Base-by-base conservation (phyloP, 35 echinoderm and acorn worm species). In the Apostichopus parvimensis region DNA sequence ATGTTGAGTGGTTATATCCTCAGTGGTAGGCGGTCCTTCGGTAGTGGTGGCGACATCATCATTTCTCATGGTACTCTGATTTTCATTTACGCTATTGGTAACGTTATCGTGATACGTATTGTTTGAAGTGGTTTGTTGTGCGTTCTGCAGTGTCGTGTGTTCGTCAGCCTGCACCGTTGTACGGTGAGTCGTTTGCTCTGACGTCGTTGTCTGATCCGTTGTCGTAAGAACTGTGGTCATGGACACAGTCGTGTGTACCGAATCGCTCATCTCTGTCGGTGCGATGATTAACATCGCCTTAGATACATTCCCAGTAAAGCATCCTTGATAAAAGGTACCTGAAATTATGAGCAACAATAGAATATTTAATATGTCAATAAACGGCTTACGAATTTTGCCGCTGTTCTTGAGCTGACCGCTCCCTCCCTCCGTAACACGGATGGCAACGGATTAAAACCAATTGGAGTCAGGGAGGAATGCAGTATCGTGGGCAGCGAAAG, bases 321-420 rank as follows among this genome's bases (percentile, higher is more conserved):
- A 84, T 70, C 64, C 92, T 84, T 71, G 45, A 55, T 77, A 79
- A 57, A 84, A 87, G n/a, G 12, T 60, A 57, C 72, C 83, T 25
- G 7, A 23, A 28, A 52, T 14, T 0, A 26, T 24, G 34, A 45
- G 34, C 3, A 45, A 45, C 34, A 45, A 45, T 45, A 45, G 34
- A 45, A 45, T 45, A 45, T 45, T 45, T 45, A 45, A 45, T 45
- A 45, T 45, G 34, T 45, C 0, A 45, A 4, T 45, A 45, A 45
- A 45, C 34, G 34, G 3, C 34, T 45, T 45, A 45, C 34, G 34
- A 45, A 45, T 45, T 45, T 0, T 4, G 34, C 34, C 34, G 34
- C 34, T 45, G 34, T 45, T 45, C 34, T 45, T 45, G 34, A 45
- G 34, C 34, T 45, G 34, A 4, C 1, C 34, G 34, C 34, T 45